Evolutionary conservation across 2,113 vertebrate genomes (phyloP).

Genomic region (Megaceryle maxima): DNA sequence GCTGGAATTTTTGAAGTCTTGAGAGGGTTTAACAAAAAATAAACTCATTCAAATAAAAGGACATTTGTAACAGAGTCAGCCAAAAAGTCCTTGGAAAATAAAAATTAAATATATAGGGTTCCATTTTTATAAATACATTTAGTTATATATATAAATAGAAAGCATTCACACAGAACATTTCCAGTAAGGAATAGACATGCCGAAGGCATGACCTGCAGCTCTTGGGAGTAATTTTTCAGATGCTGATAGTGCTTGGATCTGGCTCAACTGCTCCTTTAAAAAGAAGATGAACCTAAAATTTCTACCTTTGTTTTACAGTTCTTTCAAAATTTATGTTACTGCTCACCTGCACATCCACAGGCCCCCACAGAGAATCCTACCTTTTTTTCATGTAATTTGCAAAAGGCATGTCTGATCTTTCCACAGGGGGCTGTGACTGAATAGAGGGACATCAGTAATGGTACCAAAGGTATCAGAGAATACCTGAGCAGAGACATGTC

Average conservation of each 20-base stretch:
- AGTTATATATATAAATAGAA: neutral
- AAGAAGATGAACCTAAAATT: neutral
- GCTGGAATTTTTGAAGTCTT: neutral
- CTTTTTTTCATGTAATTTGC: neutral
- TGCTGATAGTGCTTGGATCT: neutral
- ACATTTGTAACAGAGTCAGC: neutral
- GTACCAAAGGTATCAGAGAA: neutral
- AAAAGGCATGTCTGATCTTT: neutral
- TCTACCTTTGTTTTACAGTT: neutral
- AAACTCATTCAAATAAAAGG: neutral
- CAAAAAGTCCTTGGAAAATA: neutral
- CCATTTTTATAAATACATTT: neutral
- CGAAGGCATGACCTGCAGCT: neutral
- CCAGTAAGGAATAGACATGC: neutral
- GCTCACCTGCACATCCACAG: neutral
- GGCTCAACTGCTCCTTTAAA: neutral
- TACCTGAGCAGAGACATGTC: neutral
- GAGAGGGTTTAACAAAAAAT: constrained; percentile 2
- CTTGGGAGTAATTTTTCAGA: neutral
- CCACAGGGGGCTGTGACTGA: neutral
- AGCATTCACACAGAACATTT: neutral
- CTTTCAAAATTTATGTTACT: neutral
- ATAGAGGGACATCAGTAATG: too few relatives aligned
- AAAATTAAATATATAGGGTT: neutral
- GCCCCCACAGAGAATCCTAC: fast-evolving